These are phyloP conservation scores for Trypoxylon attenuatum DNA, from an alignment of 2,888 invertebrate genomes.

Conservation along the genomic window DNA sequence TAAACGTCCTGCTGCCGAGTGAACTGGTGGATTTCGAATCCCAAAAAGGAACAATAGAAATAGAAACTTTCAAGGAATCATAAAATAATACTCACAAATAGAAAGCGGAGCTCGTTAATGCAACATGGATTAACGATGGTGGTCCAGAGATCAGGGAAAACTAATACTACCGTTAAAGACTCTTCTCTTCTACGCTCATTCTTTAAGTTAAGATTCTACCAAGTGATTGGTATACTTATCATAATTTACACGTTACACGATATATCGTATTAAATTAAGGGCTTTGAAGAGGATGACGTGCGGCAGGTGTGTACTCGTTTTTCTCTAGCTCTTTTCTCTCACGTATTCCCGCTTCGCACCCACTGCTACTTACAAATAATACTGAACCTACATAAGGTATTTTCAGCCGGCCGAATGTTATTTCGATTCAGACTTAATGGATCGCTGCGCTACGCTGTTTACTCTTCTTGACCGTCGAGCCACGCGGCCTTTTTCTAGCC, in stretches of 20 bases:
- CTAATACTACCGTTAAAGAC: conserved; percentile 48
- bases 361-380: conserved; percentile 48
- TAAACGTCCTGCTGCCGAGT: too few relatives aligned
- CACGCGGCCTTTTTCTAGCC: too few relatives aligned
- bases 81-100: neutral
- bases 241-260: conserved; percentile 51
- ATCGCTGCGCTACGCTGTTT: neutral
- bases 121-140: conserved; percentile 49
- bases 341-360: neutral
- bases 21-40: too few relatives aligned
- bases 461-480: too few relatives aligned
- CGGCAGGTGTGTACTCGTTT: conserved; percentile 10
- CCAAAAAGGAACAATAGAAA: neutral
- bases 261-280: conserved; percentile 33
- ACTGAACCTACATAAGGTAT: conserved; percentile 54
- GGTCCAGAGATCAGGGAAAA: conserved; percentile 63
- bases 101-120: conserved; percentile 35
- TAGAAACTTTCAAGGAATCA: neutral
- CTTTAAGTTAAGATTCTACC: conserved; percentile 35
- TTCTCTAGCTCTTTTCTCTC: neutral
- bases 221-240: conserved; percentile 46
- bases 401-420: conserved; percentile 21
- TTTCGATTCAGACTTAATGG: neutral
- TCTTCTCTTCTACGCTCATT: conserved; percentile 33
- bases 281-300: conserved; percentile 12